These are phyloP conservation scores for Apaloderma vittatum DNA, from an alignment of 2,113 vertebrate genomes.

Conservation along the genomic window DNA sequence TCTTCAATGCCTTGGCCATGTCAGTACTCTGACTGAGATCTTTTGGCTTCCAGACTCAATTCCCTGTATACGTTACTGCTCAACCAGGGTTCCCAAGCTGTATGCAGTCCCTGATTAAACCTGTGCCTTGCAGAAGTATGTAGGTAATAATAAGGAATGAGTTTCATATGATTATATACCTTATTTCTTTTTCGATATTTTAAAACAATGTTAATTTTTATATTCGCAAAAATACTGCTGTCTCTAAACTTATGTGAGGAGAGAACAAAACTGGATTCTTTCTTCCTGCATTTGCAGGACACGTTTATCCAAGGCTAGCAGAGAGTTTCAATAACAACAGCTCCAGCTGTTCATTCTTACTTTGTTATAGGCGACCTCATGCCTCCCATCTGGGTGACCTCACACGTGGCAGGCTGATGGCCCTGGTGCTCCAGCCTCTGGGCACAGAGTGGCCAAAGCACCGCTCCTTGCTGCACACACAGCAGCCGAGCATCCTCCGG, in stretches of 20 bases:
- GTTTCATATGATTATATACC: neutral
- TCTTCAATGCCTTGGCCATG: neutral
- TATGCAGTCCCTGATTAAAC: neutral
- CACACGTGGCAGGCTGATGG: rapidly evolving
- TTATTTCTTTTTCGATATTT: neutral
- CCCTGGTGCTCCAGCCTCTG: neutral
- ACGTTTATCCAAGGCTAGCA: neutral
- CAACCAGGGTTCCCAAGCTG: neutral
- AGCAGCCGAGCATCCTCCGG: rapidly evolving
- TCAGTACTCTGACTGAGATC: neutral
- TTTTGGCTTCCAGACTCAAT: neutral
- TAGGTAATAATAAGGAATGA: neutral
- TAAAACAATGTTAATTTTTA: neutral
- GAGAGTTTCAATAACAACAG: neutral
- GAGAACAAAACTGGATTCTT: neutral
- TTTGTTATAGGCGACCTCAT: neutral
- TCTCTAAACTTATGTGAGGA: neutral
- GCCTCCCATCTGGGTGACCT: neutral
- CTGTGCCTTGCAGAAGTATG: neutral
- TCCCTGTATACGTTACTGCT: neutral
- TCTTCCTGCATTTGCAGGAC: neutral
- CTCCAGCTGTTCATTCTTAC: neutral
- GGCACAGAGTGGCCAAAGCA: neutral
- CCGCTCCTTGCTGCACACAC: neutral
- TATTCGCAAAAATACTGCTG: neutral